Conservation (phyloP, 2,888 invertebrate genomes). For the Priocnemis perturbator region DNA sequence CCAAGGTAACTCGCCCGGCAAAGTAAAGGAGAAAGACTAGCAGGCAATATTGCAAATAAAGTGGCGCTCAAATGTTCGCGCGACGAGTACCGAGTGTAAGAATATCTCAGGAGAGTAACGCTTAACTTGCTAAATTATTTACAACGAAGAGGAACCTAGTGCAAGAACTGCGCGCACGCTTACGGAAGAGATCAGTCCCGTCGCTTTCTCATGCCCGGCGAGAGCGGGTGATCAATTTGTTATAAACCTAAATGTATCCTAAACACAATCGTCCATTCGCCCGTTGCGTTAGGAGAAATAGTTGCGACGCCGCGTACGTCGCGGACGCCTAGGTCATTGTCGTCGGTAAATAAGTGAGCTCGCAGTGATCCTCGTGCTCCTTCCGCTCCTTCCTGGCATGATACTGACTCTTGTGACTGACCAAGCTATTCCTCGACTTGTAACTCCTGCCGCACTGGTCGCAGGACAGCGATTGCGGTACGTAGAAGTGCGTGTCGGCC, state of each 20-base stretch:
- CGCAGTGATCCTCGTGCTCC: constrained; percentile 62
- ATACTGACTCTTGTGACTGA: constrained; percentile 77
- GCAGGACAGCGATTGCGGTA: constrained; percentile 75
- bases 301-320: not conserved
- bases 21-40: not conserved
- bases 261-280: not conserved
- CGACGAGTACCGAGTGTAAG: not conserved
- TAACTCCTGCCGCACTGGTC: constrained; percentile 76
- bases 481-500: constrained; percentile 76
- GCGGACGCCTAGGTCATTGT: not conserved
- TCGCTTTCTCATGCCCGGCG: constrained; percentile 22
- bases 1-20: constrained; percentile 10
- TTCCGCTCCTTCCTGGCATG: constrained; percentile 71
- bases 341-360: constrained; percentile 57
- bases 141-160: no score
- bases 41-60: constrained; percentile 1
- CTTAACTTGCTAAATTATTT: no score
- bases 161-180: not conserved
- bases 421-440: constrained; percentile 76
- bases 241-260: not conserved
- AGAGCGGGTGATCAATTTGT: not conserved
- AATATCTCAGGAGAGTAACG: not conserved
- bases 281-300: not conserved
- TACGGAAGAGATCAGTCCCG: not conserved
- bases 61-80: not conserved